Conservation (phyloP, 1,140 invertebrate species). For the Mylabris phalerata region DNA sequence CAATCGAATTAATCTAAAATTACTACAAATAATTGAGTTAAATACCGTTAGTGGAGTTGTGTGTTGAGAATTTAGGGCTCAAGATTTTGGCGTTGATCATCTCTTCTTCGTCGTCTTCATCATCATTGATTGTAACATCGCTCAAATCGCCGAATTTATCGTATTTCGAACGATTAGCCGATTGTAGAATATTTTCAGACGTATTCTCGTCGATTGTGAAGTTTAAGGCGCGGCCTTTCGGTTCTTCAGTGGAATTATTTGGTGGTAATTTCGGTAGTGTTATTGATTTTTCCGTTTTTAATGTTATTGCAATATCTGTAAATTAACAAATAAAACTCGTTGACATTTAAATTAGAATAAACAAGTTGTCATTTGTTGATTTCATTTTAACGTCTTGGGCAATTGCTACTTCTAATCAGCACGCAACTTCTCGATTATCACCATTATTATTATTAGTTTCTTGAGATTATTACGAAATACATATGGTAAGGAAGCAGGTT, state of each 20-base stretch:
- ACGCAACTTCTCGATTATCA: too few relatives aligned
- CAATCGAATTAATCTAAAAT: conserved; percentile 1
- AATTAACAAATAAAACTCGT: background rate
- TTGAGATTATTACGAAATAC: too few relatives aligned
- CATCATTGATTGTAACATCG: conserved; percentile 61
- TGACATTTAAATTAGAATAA: background rate
- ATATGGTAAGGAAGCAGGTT: too few relatives aligned
- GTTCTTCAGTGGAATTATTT: conserved; percentile 23
- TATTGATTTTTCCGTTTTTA: background rate
- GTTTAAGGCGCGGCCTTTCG: conserved; percentile 34
- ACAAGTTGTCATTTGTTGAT: background rate
- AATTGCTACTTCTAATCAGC: too few relatives aligned
- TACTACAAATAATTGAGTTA: background rate
- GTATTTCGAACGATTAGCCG: conserved; percentile 7
- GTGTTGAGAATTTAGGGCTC: background rate
- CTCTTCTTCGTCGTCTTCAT: conserved; percentile 48
- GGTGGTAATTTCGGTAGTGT: conserved; percentile 1
- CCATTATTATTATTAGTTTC: too few relatives aligned
- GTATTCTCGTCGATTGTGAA: conserved; percentile 29
- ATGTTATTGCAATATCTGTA: background rate
- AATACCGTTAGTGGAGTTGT: background rate
- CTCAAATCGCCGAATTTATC: conserved; percentile 47
- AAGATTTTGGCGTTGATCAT: conserved; percentile 31
- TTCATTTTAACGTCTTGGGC: background rate
- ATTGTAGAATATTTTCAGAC: conserved; percentile 18